Evolutionary conservation across 2,888 invertebrate genomes (phyloP).

Genomic region (Geotrupes spiniger): DNA sequence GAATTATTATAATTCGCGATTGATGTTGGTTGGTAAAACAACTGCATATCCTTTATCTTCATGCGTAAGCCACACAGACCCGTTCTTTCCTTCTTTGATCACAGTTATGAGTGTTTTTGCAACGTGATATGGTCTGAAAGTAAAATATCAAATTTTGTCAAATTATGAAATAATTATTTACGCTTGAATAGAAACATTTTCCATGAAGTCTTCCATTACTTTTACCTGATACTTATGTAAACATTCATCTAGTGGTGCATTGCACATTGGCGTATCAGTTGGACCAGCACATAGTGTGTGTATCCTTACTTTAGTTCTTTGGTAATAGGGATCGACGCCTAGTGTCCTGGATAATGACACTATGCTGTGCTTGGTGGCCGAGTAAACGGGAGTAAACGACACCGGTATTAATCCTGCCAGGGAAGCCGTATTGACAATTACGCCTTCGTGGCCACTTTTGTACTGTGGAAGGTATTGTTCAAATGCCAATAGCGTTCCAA

Average conservation of each 20-base stretch:
- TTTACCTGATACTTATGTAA: too few relatives aligned
- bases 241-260: too few relatives aligned
- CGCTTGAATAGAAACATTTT: conserved; percentile 8
- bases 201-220: too few relatives aligned
- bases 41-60: conserved; percentile 10
- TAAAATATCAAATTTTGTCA: background rate
- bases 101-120: conserved; percentile 20
- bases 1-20: too few relatives aligned
- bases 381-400: too few relatives aligned
- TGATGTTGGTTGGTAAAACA: too few relatives aligned
- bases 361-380: too few relatives aligned
- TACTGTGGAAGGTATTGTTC: conserved; percentile 32
- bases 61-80: conserved; percentile 26
- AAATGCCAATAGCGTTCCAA: conserved; percentile 19
- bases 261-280: conserved; percentile 9
- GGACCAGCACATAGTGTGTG: conserved; percentile 30
- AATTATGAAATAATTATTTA: conserved; percentile 6
- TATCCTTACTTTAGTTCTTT: conserved; percentile 24
- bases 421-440: conserved; percentile 35
- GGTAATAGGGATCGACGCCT: conserved; percentile 10
- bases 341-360: too few relatives aligned
- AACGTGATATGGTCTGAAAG: conserved; percentile 22
- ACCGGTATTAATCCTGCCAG: conserved; percentile 29
- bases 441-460: conserved; percentile 29
- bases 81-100: conserved; percentile 23